Evolutionary conservation across 1,140 invertebrate species (phyloP), one percentile per base, ranked within the genome.

Genomic region (Bacillus rossius): DNA sequence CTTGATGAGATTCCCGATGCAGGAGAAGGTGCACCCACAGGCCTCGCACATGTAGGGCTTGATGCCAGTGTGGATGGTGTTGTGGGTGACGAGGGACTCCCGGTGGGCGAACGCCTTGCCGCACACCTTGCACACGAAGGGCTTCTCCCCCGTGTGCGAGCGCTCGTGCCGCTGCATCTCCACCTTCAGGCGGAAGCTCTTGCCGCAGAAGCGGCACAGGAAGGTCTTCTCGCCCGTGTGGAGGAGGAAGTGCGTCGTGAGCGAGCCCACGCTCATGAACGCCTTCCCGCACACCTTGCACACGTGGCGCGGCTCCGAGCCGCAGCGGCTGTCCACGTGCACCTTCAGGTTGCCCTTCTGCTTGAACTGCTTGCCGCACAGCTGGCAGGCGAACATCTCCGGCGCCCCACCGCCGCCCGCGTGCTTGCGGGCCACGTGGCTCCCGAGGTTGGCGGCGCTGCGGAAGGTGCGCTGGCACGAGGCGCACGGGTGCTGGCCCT

Each of bases 91-190:
- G 29, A 79, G 57, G 50, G 74, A 77, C 59, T 77, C 75, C 23
- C 77, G 68, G 60, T 79, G 76, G 8, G 75, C 75, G 70, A 80
- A 80, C 23, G 75, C 76, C 64, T 78, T 78, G 20, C 71, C 69
- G 67, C 82, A 84, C 1, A 78, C 70, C 29, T 71, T 66, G 68
- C 81, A 82, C 37, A 73, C 69, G 64, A 74, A 82, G 5, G 78
- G 77, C 60, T 79, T 73, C 17, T 80, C 74, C 10, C 70, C 66
- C 14, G 72, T 76, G 60, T 82, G 78, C 10, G 72, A 73, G n/a
- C 76, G 63, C 56, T 71, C 70, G 55, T 76, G 74, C 1, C 37
- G 51, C 25, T 52, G 25, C 17, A 63, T 26, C n/a, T 40, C 37
- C 38, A 70, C 65, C 51, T 65, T 64, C 16, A 70, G 56, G 37